A percentile compares a stretch with the other conserved stretches of the same genome.
These are phyloP conservation scores for Cladopsammia gracilis DNA, from an alignment of 64 coral and sea anemone species.

Conservation along the genomic window DNA sequence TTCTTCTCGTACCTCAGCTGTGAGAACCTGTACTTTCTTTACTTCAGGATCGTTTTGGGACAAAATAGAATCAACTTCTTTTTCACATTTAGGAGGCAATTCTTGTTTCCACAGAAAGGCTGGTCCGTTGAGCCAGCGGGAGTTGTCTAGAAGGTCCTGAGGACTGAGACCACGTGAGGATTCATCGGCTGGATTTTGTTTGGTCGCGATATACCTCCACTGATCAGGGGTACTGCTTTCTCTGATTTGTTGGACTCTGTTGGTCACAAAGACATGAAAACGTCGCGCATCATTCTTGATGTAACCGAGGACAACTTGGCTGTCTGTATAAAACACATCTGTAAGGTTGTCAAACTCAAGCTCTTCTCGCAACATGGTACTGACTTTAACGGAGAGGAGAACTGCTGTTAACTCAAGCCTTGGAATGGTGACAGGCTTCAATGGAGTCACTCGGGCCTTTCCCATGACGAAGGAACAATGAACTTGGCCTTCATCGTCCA, in stretches of 20 bases:
- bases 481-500: neutral
- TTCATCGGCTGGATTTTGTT: slow-evolving; percentile 41
- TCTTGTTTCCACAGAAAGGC: slow-evolving; percentile 43
- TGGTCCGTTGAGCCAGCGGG: slow-evolving; percentile 39
- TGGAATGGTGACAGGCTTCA: slow-evolving; percentile 21
- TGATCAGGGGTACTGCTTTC: slow-evolving; percentile 7
- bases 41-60: slow-evolving; percentile 43
- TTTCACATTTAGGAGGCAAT: neutral
- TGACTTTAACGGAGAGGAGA: slow-evolving; percentile 10
- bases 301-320: slow-evolving; percentile 41
- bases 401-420: slow-evolving; percentile 34
- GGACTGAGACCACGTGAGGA: slow-evolving; percentile 26
- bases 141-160: slow-evolving; percentile 34
- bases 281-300: slow-evolving; percentile 14
- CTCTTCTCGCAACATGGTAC: slow-evolving; percentile 14
- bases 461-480: slow-evolving; percentile 41
- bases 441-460: slow-evolving; percentile 21
- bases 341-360: slow-evolving; percentile 16
- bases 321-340: slow-evolving; percentile 40
- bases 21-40: slow-evolving; percentile 21
- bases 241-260: slow-evolving; percentile 31
- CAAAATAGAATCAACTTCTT: neutral
- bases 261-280: slow-evolving; percentile 47
- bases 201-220: slow-evolving; percentile 26
- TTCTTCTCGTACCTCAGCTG: neutral